Conservation (phyloP, 2,113 vertebrate species). For the Lepisosteus oculatus region DNA sequence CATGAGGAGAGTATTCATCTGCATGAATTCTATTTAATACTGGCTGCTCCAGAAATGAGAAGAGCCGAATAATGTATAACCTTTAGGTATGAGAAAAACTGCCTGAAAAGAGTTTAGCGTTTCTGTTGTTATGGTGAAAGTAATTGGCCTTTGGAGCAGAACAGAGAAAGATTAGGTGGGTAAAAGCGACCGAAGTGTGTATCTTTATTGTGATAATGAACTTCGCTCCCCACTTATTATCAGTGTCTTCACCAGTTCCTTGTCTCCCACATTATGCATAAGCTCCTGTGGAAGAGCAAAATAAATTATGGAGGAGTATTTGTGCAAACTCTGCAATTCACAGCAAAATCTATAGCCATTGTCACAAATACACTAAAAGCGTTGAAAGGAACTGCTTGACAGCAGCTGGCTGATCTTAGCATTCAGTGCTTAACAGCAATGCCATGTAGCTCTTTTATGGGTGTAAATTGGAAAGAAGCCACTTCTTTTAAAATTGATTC, state of each 20-base stretch:
- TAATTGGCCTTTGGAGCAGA: slow-evolving; percentile 1
- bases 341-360: slow-evolving; percentile 1
- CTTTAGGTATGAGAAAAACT: neutral
- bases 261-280: neutral
- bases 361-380: neutral
- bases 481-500: neutral
- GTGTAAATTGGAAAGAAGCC: neutral
- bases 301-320: neutral
- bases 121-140: slow-evolving; percentile 3
- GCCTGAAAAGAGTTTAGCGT: neutral
- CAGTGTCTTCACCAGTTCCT: neutral
- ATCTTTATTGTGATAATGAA: slow-evolving; percentile 1
- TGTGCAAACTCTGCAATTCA: neutral
- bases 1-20: no score
- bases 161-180: neutral
- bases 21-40: no score
- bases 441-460: neutral
- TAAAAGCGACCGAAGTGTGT: neutral
- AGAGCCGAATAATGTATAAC: neutral
- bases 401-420: neutral
- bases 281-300: neutral
- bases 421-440: neutral
- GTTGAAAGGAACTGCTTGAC: neutral
- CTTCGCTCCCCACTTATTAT: neutral
- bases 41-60: neutral